Evolutionary conservation across 1,140 invertebrate genomes (phyloP), one percentile per base, ranked within the genome.

Genomic region (Telenomus remus): DNA sequence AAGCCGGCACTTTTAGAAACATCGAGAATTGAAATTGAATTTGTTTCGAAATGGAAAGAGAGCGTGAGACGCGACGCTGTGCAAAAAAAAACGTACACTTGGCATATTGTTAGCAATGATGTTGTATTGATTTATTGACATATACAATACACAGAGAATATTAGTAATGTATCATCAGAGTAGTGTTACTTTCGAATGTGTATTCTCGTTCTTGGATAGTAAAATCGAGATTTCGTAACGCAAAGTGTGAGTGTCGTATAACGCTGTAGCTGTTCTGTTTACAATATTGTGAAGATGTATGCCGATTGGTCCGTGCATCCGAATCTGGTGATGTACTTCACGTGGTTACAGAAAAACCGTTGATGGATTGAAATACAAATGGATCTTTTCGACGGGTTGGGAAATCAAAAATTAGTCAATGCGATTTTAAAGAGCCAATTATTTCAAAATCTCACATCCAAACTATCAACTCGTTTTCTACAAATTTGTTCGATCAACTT

Each of bases 181-280:
- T 16, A 6, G 19, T 27, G 34, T 53, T 63, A 75, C 64, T 75
- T 75, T 68, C 72, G 47, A 75, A 75, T 69, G 54, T 69, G 54
- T 68, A 61, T 75, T 69, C 71, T n/a, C n/a, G n/a, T n/a, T n/a
- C n/a, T n/a, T 43, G 71, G 46, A 75, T 75, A 68, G 72, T 75
- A 68, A 69, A 75, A 69, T 66, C 53, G 43, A 53, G 12, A 75
- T 75, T 75, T 69, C 71, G 53, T 63, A 74, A 74, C 39, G 5
- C n/a, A 63, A 27, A 47, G 51, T 68, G 70, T 37, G 56, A 66
- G 49, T 66, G 61, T 61, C 63, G 11, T 66, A 37, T 9, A 59
- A 59, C 43, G 46, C 11, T 14, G n/a, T 39, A 43, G 34, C 8
- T 56, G 55, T 68, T 19, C 19, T 11, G 27, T 61, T 50, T 49